Base-by-base conservation (phyloP, 2,888 invertebrate genomes). In the Ophion slaviceki region DNA sequence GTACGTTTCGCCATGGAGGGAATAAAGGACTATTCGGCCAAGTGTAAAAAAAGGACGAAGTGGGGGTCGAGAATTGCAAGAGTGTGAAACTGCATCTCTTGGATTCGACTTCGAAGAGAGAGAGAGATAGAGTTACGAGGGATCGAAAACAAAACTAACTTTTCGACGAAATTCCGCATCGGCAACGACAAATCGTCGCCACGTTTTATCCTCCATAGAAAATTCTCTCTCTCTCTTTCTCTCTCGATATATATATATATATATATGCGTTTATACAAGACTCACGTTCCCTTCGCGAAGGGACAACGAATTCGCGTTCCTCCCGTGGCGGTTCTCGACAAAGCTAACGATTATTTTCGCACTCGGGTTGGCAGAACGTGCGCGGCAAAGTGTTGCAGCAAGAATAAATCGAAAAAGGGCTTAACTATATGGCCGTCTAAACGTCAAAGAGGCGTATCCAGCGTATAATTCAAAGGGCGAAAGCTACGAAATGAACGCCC, bases 331-430 rank as follows among this genome's bases (percentile, higher is more conserved):
- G 89, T 88, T 80, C 72, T 83, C 88, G 86, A 91, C 91, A 91
- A 91, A 91, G 90, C 90, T 89, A 90, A 91, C 89, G 89, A 91
- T 91, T 92, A 91, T 91, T 91, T 91, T 92, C 90, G 90, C 91
- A 88, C 90, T 90, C 88, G 81, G 67, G 80, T 80, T 84, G 83
- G 84, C 82, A 78, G 72, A 70, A 84, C 70, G 72, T 24, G 74
- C 72, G 82, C 59, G 67, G 68, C 82, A 67, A 68, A 74, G 75
- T 47, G 71, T 59, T 36, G 64, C 71, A 61, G 59, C 59, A 66
- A 77, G 61, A 76, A 68, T 40, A 74, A 53, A 53, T 53, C 53
- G 53, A 40, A 40, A 1, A 40, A 40, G 40, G 40, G 40, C 40
- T 40, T 40, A 40, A 40, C 40, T 57, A n/a, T 57, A 14, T 70